Evolutionary conservation across 2,797 vertebrate species (phyloP).

Genomic region (Rallus crepitans): DNA sequence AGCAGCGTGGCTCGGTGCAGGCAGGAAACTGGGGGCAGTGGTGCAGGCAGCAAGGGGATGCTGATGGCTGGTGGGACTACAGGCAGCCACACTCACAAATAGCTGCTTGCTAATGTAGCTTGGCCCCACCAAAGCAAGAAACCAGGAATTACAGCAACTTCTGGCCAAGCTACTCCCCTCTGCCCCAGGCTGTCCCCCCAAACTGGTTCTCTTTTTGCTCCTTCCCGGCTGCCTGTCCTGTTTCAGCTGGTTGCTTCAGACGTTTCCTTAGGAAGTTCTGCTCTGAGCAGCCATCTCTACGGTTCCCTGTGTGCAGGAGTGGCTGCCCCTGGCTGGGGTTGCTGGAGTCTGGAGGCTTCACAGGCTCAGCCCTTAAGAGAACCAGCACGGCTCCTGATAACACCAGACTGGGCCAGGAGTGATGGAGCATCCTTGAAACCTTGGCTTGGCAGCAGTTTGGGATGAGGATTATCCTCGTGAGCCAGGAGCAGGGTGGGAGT

Average conservation of each 20-base stretch:
- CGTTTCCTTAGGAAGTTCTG: background rate
- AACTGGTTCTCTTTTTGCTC: background rate
- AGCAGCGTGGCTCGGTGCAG: rapidly evolving
- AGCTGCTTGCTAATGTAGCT: background rate
- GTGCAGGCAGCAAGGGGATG: background rate
- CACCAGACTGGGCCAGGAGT: background rate
- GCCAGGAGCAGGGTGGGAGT: background rate
- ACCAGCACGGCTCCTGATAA: background rate
- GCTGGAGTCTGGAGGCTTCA: background rate
- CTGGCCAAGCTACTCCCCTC: background rate
- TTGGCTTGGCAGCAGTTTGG: background rate
- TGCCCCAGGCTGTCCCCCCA: background rate
- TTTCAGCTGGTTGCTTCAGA: background rate
- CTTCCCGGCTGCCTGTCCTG: background rate
- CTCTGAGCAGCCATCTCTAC: background rate
- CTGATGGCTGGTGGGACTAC: rapidly evolving
- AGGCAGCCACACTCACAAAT: background rate
- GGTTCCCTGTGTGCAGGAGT: background rate
- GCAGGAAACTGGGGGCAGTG: rapidly evolving
- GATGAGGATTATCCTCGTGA: background rate
- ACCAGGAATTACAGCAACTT: background rate
- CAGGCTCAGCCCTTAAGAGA: background rate
- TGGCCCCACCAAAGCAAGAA: background rate
- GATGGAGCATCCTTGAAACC: background rate
- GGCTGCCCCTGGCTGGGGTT: rapidly evolving